Evolutionary conservation across 2,888 invertebrate genomes (phyloP).

Genomic region (Elmis aenea): DNA sequence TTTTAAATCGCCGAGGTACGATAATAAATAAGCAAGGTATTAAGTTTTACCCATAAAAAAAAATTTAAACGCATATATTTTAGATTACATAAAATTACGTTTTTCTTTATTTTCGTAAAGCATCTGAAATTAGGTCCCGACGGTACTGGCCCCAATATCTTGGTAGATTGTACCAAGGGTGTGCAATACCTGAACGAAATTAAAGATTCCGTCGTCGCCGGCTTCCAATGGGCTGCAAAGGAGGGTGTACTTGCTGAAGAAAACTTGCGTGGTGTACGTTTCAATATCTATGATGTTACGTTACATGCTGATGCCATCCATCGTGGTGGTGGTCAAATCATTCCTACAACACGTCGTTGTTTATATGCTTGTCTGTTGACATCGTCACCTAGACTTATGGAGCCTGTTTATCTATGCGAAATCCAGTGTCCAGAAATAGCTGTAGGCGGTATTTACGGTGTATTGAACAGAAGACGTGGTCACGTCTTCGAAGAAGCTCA

Average conservation of each 20-base stretch:
- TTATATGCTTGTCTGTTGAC: slow-evolving; percentile 95
- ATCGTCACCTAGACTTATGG: slow-evolving; percentile 91
- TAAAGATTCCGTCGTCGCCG: slow-evolving; percentile 98
- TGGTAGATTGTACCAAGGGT: slow-evolving; percentile 98
- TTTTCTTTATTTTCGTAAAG: too few species aligned
- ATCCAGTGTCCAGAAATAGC: slow-evolving; percentile 96
- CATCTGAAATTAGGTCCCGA: slow-evolving; percentile 99
- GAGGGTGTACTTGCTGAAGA: slow-evolving; percentile 99
- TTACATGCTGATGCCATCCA: slow-evolving; percentile 99
- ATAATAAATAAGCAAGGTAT: too few species aligned
- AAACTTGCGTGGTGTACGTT: slow-evolving; percentile 88
- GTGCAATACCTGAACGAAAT: slow-evolving; percentile 99
- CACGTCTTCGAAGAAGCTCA: slow-evolving; percentile 96
- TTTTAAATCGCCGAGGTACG: too few species aligned
- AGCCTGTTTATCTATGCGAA: slow-evolving; percentile 99
- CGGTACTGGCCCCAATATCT: slow-evolving; percentile 94
- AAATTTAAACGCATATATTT: too few species aligned
- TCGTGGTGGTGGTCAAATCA: slow-evolving; percentile 99
- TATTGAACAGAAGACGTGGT: slow-evolving; percentile 94
- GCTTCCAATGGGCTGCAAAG: slow-evolving; percentile 99
- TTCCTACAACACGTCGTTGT: slow-evolving; percentile 96
- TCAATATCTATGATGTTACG: slow-evolving; percentile 99
- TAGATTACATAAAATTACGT: too few species aligned
- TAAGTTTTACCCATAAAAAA: too few species aligned
- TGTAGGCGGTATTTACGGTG: slow-evolving; percentile 97